Conservation (phyloP, 1,140 invertebrate species). For the Formica exsecta region DNA sequence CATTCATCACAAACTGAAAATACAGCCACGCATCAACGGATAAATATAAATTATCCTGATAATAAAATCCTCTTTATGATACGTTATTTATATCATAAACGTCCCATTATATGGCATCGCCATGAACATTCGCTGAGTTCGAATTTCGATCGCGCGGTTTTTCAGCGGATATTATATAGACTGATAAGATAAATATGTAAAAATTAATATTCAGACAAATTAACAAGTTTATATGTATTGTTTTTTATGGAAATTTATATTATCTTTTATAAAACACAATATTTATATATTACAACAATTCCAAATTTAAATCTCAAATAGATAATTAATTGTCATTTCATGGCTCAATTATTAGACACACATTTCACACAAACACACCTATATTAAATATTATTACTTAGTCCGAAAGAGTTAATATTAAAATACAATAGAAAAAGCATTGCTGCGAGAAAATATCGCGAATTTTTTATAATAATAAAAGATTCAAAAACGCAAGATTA, state of each 20-base stretch:
- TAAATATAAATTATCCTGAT: constrained; percentile 51
- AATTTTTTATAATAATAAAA: neutral
- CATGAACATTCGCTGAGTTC: no score
- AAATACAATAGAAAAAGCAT: neutral
- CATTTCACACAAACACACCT: neutral
- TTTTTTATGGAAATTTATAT: neutral
- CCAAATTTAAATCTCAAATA: neutral
- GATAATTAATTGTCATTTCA: neutral
- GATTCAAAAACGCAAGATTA: neutral
- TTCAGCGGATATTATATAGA: neutral
- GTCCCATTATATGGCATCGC: neutral
- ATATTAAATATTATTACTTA: no score
- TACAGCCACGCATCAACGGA: neutral
- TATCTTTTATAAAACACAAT: neutral
- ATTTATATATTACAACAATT: no score
- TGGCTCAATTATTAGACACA: neutral
- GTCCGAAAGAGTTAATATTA: neutral
- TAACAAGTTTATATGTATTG: neutral
- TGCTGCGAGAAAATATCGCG: neutral
- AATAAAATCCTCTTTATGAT: constrained; percentile 47
- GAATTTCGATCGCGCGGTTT: neutral
- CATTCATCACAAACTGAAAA: constrained; percentile 40
- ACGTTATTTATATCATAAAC: constrained; percentile 31
- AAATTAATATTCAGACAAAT: neutral
- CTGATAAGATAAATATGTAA: neutral